phyloP scores from a whole-genome alignment of 2,113 vertebrate genomes.

The Martes martes region DNA sequence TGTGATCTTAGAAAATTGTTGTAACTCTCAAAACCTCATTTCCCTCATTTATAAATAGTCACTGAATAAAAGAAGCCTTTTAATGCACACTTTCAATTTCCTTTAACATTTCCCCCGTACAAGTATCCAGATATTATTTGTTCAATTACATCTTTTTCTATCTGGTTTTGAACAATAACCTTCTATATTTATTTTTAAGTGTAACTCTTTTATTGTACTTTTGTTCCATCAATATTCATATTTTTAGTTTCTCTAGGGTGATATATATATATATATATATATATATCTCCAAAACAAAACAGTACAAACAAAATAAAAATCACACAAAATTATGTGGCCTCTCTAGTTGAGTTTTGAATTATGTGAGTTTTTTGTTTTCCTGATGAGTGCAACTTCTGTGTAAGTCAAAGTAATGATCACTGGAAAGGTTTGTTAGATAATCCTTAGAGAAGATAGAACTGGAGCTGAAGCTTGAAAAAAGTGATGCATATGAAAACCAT shows the following conservation, averaged over 20 bases:
- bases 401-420: neutral
- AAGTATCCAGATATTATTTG: neutral
- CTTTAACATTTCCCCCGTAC: neutral
- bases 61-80: neutral
- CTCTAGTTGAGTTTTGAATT: neutral
- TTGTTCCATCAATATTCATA: neutral
- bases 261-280: too few species aligned
- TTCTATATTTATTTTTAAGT: neutral
- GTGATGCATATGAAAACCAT: neutral
- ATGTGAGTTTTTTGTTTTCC: neutral
- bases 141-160: neutral
- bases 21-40: neutral
- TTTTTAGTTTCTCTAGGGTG: neutral
- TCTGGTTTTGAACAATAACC: neutral
- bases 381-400: neutral
- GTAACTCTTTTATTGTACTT: neutral
- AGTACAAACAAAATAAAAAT: neutral
- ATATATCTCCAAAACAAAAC: neutral
- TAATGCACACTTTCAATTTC: neutral
- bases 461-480: neutral
- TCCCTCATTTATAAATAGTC: neutral
- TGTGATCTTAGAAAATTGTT: neutral
- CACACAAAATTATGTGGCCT: neutral
- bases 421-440: neutral
- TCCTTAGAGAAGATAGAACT: neutral